phyloP scores from a whole-genome alignment of 2,888 invertebrate species.

The Dusona sp. region DNA sequence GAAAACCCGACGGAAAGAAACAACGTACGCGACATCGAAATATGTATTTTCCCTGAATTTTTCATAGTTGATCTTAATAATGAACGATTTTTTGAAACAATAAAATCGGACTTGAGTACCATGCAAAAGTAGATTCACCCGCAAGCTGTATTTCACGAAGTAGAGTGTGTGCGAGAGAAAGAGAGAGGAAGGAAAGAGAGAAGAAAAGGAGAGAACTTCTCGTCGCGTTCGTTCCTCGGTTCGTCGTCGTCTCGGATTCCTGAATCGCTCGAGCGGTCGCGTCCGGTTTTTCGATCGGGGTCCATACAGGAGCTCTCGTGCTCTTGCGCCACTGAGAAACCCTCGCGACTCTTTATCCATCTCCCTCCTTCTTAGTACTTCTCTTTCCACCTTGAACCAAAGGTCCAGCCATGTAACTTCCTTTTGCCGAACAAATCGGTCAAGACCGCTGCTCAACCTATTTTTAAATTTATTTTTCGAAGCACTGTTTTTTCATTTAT shows the following conservation, averaged over 20 bases:
- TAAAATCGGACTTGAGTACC: slow-evolving; percentile 43
- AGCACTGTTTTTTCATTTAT: background rate
- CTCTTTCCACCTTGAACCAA: slow-evolving; percentile 30
- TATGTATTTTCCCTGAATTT: background rate
- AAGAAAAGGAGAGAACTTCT: slow-evolving; percentile 35
- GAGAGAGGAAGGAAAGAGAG: slow-evolving; percentile 14
- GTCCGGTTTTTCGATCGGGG: slow-evolving; percentile 69
- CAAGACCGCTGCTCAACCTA: background rate
- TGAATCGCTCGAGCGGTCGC: slow-evolving; percentile 67
- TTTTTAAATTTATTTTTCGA: background rate
- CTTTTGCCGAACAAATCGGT: slow-evolving; percentile 28
- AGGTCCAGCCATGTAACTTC: slow-evolving; percentile 6
- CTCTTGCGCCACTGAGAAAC: slow-evolving; percentile 39
- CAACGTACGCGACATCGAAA: background rate
- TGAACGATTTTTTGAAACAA: background rate
- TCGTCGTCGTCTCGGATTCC: slow-evolving; percentile 67
- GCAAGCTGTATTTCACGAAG: slow-evolving; percentile 41
- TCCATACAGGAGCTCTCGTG: slow-evolving; percentile 59
- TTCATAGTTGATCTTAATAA: background rate
- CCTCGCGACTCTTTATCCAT: slow-evolving; percentile 24
- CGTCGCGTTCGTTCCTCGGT: slow-evolving; percentile 48
- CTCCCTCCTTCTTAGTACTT: slow-evolving; percentile 24
- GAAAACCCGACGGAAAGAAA: background rate
- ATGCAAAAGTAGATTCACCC: slow-evolving; percentile 53
- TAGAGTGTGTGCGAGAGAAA: slow-evolving; percentile 21